Evolutionary conservation across 2,113 vertebrate species (phyloP).

Genomic region (Pteronura brasiliensis): DNA sequence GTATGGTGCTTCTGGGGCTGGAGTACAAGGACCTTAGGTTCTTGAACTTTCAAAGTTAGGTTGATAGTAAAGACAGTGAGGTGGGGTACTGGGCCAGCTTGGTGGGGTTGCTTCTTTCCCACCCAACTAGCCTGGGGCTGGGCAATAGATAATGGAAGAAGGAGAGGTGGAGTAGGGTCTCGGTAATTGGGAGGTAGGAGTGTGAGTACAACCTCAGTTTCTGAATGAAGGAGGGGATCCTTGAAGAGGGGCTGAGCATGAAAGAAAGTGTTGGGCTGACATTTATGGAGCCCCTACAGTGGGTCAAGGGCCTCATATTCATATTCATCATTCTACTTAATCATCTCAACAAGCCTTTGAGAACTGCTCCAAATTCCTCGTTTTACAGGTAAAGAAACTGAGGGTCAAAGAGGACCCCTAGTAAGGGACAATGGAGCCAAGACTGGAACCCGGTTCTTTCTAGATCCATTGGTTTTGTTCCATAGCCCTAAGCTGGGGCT

Average conservation of each 20-base stretch:
- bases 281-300: not conserved
- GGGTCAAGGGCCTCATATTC: not conserved
- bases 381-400: constrained; percentile 29
- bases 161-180: not conserved
- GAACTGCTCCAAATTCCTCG: not conserved
- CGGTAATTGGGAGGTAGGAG: not conserved
- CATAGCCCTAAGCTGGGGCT: not conserved
- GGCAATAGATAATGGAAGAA: not conserved
- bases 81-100: not conserved
- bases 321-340: not conserved
- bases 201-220: not conserved
- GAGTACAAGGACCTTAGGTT: not conserved
- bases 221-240: not conserved
- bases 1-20: not conserved
- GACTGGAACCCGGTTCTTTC: not conserved
- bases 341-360: not conserved
- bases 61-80: not conserved
- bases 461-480: not conserved
- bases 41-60: not conserved
- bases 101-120: not conserved
- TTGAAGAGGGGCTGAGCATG: not conserved
- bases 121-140: not conserved
- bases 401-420: not conserved
- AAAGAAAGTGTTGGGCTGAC: not conserved
- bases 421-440: not conserved